Percentiles rank a stretch among this genome's conserved stretches.
phyloP scores from a whole-genome alignment of 2,113 vertebrate genomes.

The Apistogramma diplotaenia region DNA sequence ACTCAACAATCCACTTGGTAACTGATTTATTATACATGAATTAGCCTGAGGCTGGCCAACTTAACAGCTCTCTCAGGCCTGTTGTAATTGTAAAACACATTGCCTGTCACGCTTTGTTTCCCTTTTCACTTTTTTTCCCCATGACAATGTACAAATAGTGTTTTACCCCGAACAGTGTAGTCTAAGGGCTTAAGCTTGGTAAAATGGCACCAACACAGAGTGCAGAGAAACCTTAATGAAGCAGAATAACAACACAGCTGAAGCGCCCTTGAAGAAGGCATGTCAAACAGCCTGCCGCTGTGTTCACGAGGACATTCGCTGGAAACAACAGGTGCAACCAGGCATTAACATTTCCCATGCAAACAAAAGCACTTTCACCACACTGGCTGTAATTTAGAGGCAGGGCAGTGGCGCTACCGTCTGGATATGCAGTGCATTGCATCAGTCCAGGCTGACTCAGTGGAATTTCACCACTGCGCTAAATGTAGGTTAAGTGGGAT shows the following conservation, averaged over 20 bases:
- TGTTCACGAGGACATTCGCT: neutral
- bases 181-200: neutral
- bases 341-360: neutral
- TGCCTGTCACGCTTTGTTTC: constrained; percentile 46
- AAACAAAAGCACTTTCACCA: neutral
- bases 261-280: neutral
- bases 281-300: neutral
- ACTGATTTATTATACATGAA: constrained; percentile 52
- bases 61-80: constrained; percentile 41
- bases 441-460: neutral
- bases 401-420: constrained; percentile 10
- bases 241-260: neutral
- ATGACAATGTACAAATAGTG: constrained; percentile 9
- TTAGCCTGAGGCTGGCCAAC: constrained; percentile 28
- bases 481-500: neutral
- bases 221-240: neutral
- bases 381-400: neutral
- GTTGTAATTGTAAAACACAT: constrained; percentile 60
- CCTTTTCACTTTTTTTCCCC: neutral
- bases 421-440: constrained; percentile 14
- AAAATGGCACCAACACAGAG: neutral
- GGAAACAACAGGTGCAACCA: constrained; percentile 11
- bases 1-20: constrained; percentile 31
- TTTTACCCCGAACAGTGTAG: neutral
- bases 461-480: neutral